Evolutionary conservation across 1,140 invertebrate species (phyloP), one percentile per base, ranked within the genome.

Genomic region (Macrobrachium rosenbergii): DNA sequence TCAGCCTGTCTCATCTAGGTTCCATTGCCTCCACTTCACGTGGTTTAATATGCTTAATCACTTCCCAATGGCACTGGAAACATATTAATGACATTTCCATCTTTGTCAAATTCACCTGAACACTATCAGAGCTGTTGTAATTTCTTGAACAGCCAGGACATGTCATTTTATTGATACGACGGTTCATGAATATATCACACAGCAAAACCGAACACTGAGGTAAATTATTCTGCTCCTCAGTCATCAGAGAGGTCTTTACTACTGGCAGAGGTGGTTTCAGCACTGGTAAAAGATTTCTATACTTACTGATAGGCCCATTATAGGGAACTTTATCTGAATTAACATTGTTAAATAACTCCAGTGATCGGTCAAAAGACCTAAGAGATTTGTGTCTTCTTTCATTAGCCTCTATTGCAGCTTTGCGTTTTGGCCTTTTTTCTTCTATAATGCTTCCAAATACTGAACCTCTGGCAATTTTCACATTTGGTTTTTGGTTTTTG

Each of bases 1-100:
- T 72, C 64, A 84, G 79, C 78, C 52, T 81, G 78, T 87, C 85
- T 87, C 85, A 87, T 78, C 85, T 87, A n/a, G 85, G 85, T 45
- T 69, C 85, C 67, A 87, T 69, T 14, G 85, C 81, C 60, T 81
- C 67, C 62, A 87, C 78, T 75, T 87, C 85, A 64, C 59, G 85
- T 58, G 78, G 85, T 17, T 80, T 78, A 52, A 82, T 79, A 82
- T 81, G 59, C 45, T 87, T 87, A 5, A 87, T 79, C 78, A 87
- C 78, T 63, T 81, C n/a, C 85, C 85, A 87, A 52, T 81, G 85
- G 75, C 85, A 87, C 17, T 58, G 23, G 59, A 58, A 87, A 52
- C 85, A 87, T 12, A 87, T 60, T 14, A 87, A 79, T 28, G 85
- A 87, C 14, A 87, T 87, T 21, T 78, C 81, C 14, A 79, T 79